phyloP scores from a whole-genome alignment of 2,113 vertebrate species.

The Pelecanoides urinatrix region DNA sequence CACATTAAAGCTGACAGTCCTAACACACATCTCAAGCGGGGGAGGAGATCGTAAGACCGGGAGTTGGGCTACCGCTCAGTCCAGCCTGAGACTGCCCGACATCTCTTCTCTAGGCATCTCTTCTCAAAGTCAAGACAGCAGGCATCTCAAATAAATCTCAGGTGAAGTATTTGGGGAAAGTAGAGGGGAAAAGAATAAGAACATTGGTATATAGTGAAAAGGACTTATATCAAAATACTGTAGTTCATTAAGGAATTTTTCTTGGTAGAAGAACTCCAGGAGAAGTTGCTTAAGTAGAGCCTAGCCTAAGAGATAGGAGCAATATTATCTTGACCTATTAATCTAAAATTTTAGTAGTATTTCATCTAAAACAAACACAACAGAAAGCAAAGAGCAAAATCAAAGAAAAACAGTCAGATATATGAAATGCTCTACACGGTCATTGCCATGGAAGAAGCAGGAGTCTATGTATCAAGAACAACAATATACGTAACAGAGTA shows the following conservation, averaged over 20 bases:
- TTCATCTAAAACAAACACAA: background rate
- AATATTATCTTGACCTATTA: background rate
- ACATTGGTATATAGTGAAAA: background rate
- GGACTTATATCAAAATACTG: background rate
- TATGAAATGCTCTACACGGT: background rate
- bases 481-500: background rate
- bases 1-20: accelerated
- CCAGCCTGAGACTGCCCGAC: accelerated
- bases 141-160: background rate
- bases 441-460: background rate
- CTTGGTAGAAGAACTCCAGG: background rate
- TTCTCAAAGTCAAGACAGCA: background rate
- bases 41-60: background rate
- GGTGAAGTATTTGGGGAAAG: background rate
- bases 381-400: background rate
- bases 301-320: background rate
- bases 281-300: background rate
- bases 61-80: background rate
- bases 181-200: background rate
- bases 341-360: background rate
- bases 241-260: background rate
- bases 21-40: accelerated
- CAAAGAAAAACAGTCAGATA: background rate
- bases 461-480: background rate
- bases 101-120: background rate